phyloP scores from a whole-genome alignment of 2,888 invertebrate genomes.

The Hypselothyrea guttata region DNA sequence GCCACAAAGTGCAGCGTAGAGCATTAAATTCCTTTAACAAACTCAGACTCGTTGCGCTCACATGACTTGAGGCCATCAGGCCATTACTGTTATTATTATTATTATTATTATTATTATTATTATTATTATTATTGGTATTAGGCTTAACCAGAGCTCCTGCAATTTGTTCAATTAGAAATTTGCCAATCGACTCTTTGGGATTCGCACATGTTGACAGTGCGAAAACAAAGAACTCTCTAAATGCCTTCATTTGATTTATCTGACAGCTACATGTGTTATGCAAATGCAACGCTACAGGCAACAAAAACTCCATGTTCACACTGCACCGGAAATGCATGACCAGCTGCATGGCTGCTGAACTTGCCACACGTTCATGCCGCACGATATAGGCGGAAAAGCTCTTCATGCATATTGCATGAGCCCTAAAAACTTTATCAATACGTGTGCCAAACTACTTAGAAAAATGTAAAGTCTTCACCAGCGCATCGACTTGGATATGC shows the following conservation, averaged over 20 bases:
- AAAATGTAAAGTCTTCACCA: constrained; percentile 1
- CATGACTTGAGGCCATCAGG: constrained; percentile 55
- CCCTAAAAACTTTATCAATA: constrained; percentile 12
- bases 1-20: constrained; percentile 22
- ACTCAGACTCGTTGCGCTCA: constrained; percentile 32
- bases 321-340: constrained; percentile 61
- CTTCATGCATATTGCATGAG: constrained; percentile 26
- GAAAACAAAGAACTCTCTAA: background rate
- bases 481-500: background rate
- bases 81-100: constrained; percentile 49
- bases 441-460: constrained; percentile 3
- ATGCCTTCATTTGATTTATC: constrained; percentile 8
- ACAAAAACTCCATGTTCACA: constrained; percentile 15
- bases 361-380: constrained; percentile 46
- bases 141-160: too few species aligned
- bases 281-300: background rate
- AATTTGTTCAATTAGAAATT: constrained; percentile 7
- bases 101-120: constrained; percentile 45
- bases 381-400: constrained; percentile 23
- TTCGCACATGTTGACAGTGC: background rate
- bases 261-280: constrained; percentile 24
- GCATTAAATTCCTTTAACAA: constrained; percentile 68
- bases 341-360: constrained; percentile 29
- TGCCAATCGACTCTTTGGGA: background rate
- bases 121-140: constrained; percentile 33